Conservation (phyloP, 2,888 invertebrate genomes). For the Griposia aprilina region DNA sequence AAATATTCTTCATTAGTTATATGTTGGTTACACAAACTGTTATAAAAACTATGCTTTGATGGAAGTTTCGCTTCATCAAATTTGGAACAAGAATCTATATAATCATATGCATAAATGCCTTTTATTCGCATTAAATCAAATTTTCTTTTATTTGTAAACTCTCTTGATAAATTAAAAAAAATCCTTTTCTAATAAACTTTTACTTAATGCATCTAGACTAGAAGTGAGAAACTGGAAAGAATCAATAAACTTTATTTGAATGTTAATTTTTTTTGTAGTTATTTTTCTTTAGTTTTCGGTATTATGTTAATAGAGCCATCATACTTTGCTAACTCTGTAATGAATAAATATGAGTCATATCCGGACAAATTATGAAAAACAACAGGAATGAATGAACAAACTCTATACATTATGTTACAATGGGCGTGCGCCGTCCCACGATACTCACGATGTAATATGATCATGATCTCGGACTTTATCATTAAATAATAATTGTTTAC, state of each 20-base stretch:
- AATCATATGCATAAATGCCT: slow-evolving; percentile 5
- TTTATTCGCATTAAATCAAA: slow-evolving; percentile 22
- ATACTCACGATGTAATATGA: slow-evolving; percentile 49
- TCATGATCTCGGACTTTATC: slow-evolving; percentile 27
- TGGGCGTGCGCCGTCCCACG: slow-evolving; percentile 52
- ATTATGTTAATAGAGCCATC: neutral
- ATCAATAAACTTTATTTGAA: too few relatives aligned
- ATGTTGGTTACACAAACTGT: slow-evolving; percentile 13
- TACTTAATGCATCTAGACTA: too few relatives aligned
- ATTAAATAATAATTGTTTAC: neutral
- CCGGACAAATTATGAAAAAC: slow-evolving; percentile 63
- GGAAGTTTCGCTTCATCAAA: slow-evolving; percentile 12
- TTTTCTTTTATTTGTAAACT: slow-evolving; percentile 6
- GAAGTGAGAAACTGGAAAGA: too few relatives aligned
- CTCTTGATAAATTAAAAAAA: slow-evolving; percentile 10
- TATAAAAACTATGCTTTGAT: slow-evolving; percentile 1
- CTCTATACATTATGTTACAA: slow-evolving; percentile 19
- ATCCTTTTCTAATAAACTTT: neutral
- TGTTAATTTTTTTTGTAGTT: too few relatives aligned
- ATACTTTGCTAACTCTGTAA: slow-evolving; percentile 44
- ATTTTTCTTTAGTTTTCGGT: slow-evolving; percentile 1
- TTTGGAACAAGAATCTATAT: slow-evolving; percentile 6
- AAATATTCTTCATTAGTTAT: slow-evolving; percentile 66
- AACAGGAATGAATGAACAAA: slow-evolving; percentile 60
- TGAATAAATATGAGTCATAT: slow-evolving; percentile 62